Conservation (phyloP, 2,113 vertebrate genomes). For the Cyanoderma ruficeps region DNA sequence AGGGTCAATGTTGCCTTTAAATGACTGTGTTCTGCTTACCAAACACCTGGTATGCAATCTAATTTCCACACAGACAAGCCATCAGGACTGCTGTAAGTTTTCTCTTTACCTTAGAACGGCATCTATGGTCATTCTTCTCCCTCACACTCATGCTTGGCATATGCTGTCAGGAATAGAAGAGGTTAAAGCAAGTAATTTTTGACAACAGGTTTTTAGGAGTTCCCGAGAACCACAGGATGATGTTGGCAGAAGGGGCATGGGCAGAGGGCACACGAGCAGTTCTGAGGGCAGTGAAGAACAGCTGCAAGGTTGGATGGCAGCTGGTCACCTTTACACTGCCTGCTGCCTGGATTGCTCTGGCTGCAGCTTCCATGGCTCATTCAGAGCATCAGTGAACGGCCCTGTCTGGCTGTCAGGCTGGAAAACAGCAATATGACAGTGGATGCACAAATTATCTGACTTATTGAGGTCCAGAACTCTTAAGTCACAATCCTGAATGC, state of each 20-base stretch:
- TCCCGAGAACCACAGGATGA: background rate
- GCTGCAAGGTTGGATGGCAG: constrained; percentile 19
- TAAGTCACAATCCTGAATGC: background rate
- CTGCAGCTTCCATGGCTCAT: background rate
- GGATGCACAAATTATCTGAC: background rate
- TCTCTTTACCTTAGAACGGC: background rate
- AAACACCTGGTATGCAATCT: background rate
- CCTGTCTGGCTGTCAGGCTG: background rate
- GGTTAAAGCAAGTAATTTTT: background rate
- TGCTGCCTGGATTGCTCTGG: background rate
- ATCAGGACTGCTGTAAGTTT: background rate
- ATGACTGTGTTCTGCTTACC: constrained; percentile 2
- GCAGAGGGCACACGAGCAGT: background rate
- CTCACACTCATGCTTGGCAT: background rate
- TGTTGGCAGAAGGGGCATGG: background rate
- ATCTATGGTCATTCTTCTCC: background rate
- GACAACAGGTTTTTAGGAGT: background rate
- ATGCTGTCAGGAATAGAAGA: background rate
- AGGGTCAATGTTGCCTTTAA: constrained; percentile 15
- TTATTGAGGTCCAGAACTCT: background rate
- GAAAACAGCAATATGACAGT: background rate
- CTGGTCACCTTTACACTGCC: background rate
- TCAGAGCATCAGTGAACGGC: background rate
- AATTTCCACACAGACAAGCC: background rate
- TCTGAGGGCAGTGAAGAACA: background rate